phyloP scores from a whole-genome alignment of 2,113 vertebrate species.

The Hemibagrus wyckioides region DNA sequence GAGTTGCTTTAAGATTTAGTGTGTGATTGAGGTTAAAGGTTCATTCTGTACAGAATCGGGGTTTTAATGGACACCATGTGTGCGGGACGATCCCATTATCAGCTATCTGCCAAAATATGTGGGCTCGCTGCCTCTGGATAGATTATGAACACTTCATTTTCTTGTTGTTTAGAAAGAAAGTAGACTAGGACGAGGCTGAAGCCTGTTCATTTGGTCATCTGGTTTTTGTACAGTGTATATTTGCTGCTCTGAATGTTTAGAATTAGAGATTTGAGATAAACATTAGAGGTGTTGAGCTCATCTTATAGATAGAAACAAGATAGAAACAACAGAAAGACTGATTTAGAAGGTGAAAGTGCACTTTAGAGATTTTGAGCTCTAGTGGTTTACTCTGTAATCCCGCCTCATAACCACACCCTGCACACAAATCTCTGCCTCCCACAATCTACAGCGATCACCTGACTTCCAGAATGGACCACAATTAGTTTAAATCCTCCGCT shows the following conservation, averaged over 20 bases:
- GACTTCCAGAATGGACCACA: not conserved
- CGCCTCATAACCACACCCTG: no score
- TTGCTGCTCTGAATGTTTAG: not conserved
- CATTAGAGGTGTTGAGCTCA: no score
- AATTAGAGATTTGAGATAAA: not conserved
- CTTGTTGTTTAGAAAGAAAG: not conserved
- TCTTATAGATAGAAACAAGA: not conserved
- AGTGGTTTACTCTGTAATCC: not conserved
- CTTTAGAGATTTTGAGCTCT: not conserved
- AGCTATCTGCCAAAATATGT: constrained; percentile 23
- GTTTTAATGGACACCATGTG: constrained; percentile 39
- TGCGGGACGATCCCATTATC: constrained; percentile 5
- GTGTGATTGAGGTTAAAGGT: not conserved
- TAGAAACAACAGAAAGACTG: not conserved
- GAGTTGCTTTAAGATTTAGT: not conserved
- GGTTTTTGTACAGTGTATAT: not conserved
- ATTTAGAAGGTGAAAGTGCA: not conserved
- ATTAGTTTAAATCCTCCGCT: not conserved
- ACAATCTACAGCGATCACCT: not conserved
- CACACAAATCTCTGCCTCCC: not conserved
- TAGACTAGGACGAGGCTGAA: not conserved
- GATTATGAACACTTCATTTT: not conserved
- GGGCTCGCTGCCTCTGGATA: not conserved
- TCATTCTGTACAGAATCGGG: not conserved
- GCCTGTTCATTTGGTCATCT: not conserved